Base-by-base conservation (phyloP, 2,113 vertebrate genomes). In the Ammodytes marinus region DNA sequence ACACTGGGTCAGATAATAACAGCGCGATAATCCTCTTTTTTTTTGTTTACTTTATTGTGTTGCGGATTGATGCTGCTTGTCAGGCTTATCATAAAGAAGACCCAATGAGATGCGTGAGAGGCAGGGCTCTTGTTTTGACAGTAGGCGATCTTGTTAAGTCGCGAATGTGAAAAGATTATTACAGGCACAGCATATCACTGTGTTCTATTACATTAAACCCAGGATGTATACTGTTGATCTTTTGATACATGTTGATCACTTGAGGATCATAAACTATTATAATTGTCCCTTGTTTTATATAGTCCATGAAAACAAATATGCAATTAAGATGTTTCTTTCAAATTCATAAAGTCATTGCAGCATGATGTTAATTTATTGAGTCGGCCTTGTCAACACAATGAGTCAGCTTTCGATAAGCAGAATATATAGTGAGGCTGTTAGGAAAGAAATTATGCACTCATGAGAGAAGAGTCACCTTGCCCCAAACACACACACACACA, bases 1-100 rank as follows among this genome's bases (percentile, higher is more conserved):
- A 99, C 94, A 99, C 98, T n/a, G 97, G 97, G 97, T 98, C 77
- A 96, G 96, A 87, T 37, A 8, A 73, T 76, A 17, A 61, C 50
- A 50, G 47, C 11, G 27, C 27, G 0, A 55, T 73, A 71, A 63
- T 73, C 47, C 60, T 84, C 39, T 35, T 74, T 46, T 49, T 35
- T 19, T 27, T 55, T 9, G 35, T 19, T 39, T 6, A 40, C 9
- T 47, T 2, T 37, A 39, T 55, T 12, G 19, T 35, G 39, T 27
- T 47, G 47, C 8, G 7, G 19, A n/a, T 27, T 66, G 46, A 46
- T 64, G 7, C 17, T 58, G 13, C 49, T 11, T 40, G 13, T 27
- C 53, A 39, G 5, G n/a, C 42, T 49, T 39, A 3, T 11, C 37
- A 17, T 70, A n/a, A 69, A 39, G 37, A 69, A 7, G 55, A 61